These are phyloP conservation scores for Sula dactylatra DNA, from an alignment of 2,113 vertebrate species.

Conservation along the genomic window DNA sequence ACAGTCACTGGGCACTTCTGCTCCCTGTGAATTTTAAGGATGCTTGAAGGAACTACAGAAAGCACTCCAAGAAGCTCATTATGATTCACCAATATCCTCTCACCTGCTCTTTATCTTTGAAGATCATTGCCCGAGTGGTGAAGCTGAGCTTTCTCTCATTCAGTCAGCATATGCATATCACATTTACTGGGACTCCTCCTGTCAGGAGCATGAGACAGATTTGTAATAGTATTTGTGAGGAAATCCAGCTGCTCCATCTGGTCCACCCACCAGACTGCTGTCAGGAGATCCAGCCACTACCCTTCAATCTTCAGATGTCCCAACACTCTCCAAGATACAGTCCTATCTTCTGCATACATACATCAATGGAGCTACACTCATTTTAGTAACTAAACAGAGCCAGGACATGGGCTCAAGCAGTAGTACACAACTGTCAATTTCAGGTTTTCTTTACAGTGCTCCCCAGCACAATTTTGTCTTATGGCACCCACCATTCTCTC, in stretches of 20 bases:
- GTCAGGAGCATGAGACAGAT: background rate
- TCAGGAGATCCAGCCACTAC: background rate
- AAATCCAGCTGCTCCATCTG: background rate
- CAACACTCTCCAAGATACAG: background rate
- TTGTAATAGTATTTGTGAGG: background rate
- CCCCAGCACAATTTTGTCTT: background rate
- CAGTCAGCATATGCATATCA: background rate
- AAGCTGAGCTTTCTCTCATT: background rate
- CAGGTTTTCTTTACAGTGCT: fast-evolving
- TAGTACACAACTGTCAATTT: background rate
- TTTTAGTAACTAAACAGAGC: background rate
- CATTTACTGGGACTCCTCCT: background rate
- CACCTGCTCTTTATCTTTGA: background rate
- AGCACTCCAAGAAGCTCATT: background rate
- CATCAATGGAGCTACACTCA: background rate
- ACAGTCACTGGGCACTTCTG: background rate
- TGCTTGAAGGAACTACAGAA: background rate
- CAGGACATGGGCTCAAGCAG: background rate
- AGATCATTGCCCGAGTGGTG: background rate
- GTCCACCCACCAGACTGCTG: background rate
- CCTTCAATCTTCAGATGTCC: background rate
- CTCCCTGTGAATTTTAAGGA: background rate
- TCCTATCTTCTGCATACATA: background rate
- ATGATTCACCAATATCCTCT: background rate
- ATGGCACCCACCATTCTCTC: background rate